phyloP scores from a whole-genome alignment of 2,888 invertebrate genomes.

The Erebia palarica region DNA sequence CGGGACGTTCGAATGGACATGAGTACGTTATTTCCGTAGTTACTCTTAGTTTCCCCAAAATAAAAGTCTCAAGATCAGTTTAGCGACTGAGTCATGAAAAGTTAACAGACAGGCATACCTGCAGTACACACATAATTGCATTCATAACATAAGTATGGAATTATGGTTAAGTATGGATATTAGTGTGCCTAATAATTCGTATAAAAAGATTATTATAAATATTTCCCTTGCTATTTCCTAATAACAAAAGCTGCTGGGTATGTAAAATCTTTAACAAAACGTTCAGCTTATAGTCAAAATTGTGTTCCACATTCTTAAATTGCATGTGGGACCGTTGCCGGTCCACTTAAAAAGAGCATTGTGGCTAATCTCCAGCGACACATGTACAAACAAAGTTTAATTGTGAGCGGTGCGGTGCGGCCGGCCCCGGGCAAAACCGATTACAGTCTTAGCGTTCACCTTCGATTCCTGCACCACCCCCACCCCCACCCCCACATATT shows the following conservation, averaged over 20 bases:
- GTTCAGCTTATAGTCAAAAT: constrained; percentile 58
- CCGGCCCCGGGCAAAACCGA: constrained; percentile 75
- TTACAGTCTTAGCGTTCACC: constrained; percentile 82
- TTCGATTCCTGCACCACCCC: constrained; percentile 67
- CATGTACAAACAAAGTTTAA: constrained; percentile 82
- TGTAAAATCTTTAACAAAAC: constrained; percentile 11
- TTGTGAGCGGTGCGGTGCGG: constrained; percentile 65
- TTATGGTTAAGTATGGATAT: too few relatives aligned
- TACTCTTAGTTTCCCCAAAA: too few relatives aligned
- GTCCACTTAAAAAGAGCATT: constrained; percentile 81
- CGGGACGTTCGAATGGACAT: too few relatives aligned
- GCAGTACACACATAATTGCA: too few relatives aligned
- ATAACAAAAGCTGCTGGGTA: neutral
- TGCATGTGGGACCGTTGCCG: constrained; percentile 70
- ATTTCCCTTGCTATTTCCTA: neutral
- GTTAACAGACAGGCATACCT: too few relatives aligned
- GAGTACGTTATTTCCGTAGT: too few relatives aligned
- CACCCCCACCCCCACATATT: constrained; percentile 75
- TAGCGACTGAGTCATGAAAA: too few relatives aligned
- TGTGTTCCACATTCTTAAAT: constrained; percentile 74
- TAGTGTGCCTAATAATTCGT: too few relatives aligned
- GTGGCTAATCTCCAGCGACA: constrained; percentile 81
- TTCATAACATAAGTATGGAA: too few relatives aligned
- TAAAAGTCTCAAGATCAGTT: too few relatives aligned
- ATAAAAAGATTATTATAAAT: neutral